Percentiles rank a stretch among this genome's conserved stretches.
These are phyloP conservation scores for Pecten maximus DNA, from an alignment of 2,888 invertebrate species.

Conservation along the genomic window DNA sequence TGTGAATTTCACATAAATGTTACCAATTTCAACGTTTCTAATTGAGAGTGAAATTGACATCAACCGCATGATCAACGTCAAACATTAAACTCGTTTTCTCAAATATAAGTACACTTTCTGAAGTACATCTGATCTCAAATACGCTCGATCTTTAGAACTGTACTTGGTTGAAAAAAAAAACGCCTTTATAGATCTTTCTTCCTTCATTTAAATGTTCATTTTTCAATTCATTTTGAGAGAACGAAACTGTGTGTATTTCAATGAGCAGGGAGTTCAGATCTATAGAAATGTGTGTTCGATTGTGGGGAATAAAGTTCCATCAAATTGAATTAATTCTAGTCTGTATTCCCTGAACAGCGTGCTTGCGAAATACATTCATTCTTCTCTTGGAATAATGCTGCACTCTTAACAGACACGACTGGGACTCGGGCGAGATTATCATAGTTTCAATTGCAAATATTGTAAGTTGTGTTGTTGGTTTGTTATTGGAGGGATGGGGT, in stretches of 20 bases:
- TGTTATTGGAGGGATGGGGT: not conserved
- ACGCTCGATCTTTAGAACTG: no score
- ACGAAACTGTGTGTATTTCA: not conserved
- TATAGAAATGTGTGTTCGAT: not conserved
- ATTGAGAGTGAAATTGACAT: no score
- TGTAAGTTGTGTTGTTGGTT: not conserved
- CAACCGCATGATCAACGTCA: not conserved
- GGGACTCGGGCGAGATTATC: not conserved
- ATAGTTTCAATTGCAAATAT: not conserved
- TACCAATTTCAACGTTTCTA: no score
- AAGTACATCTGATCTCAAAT: not conserved
- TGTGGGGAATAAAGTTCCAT: not conserved
- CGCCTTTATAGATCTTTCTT: not conserved
- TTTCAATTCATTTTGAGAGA: not conserved
- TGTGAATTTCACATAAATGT: no score
- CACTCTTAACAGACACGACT: not conserved
- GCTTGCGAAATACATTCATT: not conserved
- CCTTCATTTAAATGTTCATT: not conserved
- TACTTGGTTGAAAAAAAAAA: no score
- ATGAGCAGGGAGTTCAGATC: not conserved
- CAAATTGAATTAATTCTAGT: not conserved
- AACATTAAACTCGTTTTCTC: not conserved
- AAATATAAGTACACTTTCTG: not conserved
- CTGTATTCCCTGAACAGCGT: not conserved
- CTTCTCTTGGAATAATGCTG: not conserved